Evolutionary conservation across 2,797 vertebrate genomes (phyloP), one percentile per base, ranked within the genome.

Genomic region (Microctenopoma stevenorrisi): DNA sequence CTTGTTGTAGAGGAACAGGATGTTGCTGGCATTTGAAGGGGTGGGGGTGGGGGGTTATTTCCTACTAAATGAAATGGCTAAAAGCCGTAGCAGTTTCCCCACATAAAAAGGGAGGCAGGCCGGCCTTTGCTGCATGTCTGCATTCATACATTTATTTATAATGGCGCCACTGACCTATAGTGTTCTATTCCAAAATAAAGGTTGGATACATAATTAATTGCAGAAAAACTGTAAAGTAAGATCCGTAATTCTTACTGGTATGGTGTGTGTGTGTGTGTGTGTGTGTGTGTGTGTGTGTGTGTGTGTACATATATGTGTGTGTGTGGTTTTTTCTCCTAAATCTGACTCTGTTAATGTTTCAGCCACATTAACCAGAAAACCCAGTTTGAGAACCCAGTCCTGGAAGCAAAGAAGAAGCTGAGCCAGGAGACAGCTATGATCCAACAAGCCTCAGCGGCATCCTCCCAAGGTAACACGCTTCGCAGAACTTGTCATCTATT

Each of bases 281-380:
- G 71, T 76, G 46, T 40, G 10, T 42, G 26, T 61, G 22, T 18
- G 52, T 49, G 71, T 76, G 46, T 40, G 10, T 42, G 26, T 61
- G 22, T 18, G 46, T 40, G 10, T 42, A 22, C 59, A n/a, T 16
- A 48, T 43, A 68, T 76, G 46, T 42, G 7, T 38, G 26, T 62
- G 22, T 18, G 52, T 49, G 71, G 10, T 42, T 47, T 60, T 14
- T 66, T 52, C 35, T 68, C 7, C 47, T 56, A 55, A 72, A 68
- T 64, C 30, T 50, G 13, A 60, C 47, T 66, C 37, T 82, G 55
- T 82, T 73, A 59, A 3, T 79, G 44, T 85, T 85, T 55, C 76
- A 92, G 98, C 86, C 98, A 99, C 68, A 97, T 99, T 85, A 99
- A 98, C 92, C 97, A 99, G 95, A 99, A 97, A 94, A 99, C 98